Conservation (phyloP, 2,888 invertebrate genomes). For the Leptarthrus brevirostris region DNA sequence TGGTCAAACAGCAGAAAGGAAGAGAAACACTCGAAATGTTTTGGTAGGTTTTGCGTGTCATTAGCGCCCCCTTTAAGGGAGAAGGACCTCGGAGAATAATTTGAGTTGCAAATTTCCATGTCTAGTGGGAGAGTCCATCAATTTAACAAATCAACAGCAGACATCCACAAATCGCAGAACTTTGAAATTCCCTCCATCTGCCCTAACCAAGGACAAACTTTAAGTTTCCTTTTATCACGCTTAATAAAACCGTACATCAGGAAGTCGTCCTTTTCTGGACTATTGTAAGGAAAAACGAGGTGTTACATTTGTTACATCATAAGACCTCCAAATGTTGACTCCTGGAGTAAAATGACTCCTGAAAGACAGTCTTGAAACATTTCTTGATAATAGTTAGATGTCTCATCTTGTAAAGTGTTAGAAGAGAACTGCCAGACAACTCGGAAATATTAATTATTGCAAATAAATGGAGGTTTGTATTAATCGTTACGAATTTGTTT, state of each 20-base stretch:
- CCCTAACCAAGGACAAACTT: background rate
- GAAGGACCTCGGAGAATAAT: slow-evolving; percentile 23
- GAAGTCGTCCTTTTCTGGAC: background rate
- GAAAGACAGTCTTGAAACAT: too few relatives aligned
- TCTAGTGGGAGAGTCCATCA: slow-evolving; percentile 34
- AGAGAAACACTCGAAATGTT: background rate
- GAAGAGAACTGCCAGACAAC: too few relatives aligned
- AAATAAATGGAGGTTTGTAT: too few relatives aligned
- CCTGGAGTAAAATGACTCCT: too few relatives aligned
- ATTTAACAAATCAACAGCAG: slow-evolving; percentile 37
- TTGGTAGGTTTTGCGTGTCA: slow-evolving; percentile 35
- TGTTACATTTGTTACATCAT: background rate
- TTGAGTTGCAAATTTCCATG: slow-evolving; percentile 45
- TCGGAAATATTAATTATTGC: too few relatives aligned
- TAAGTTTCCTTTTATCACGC: background rate
- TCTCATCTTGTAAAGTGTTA: too few relatives aligned
- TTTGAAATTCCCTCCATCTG: background rate
- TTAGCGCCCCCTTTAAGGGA: slow-evolving; percentile 8
- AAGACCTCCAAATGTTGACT: background rate
- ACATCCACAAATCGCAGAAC: slow-evolving; percentile 21
- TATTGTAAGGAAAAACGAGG: background rate
- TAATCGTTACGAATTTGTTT: too few relatives aligned
- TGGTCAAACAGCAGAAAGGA: slow-evolving; percentile 27
- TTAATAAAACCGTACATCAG: background rate
- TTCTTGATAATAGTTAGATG: too few relatives aligned